Conservation (phyloP, 2,888 invertebrate species). For the Lamellibrachia satsuma region DNA sequence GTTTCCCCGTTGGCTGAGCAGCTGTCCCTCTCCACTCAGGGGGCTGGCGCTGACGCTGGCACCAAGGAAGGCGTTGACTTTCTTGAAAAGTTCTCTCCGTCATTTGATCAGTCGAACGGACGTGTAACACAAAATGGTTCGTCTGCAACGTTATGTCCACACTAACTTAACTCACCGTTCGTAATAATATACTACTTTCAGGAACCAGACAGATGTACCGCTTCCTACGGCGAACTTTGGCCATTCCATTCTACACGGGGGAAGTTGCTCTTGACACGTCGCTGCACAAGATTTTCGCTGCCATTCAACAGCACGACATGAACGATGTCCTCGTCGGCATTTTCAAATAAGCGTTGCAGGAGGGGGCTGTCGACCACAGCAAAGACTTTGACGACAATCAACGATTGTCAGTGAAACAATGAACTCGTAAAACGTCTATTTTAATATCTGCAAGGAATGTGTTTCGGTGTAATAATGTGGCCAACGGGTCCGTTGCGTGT, state of each 20-base stretch:
- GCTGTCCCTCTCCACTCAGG: too few species aligned
- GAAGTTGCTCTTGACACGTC: slow-evolving; percentile 31
- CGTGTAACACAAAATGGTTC: too few species aligned
- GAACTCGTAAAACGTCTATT: not conserved
- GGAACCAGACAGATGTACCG: slow-evolving; percentile 35
- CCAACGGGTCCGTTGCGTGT: not conserved
- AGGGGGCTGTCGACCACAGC: not conserved
- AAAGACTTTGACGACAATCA: not conserved
- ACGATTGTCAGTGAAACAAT: not conserved
- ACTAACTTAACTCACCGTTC: too few species aligned
- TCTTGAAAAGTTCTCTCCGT: too few species aligned
- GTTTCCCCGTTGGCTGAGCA: too few species aligned
- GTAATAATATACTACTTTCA: not conserved
- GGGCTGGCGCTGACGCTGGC: too few species aligned
- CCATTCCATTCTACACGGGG: slow-evolving; percentile 36
- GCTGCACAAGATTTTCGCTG: slow-evolving; percentile 33
- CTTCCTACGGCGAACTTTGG: slow-evolving; percentile 33
- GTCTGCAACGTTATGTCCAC: too few species aligned
- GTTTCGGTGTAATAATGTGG: not conserved
- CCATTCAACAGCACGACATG: slow-evolving; percentile 30
- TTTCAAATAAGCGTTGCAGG: not conserved
- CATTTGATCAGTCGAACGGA: too few species aligned
- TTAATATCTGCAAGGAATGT: not conserved
- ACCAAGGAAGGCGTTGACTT: too few species aligned
- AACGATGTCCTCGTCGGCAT: slow-evolving; percentile 23